A percentile compares a stretch with the other conserved stretches of the same genome.
phyloP scores from a whole-genome alignment of 1,140 invertebrate genomes.

The Hyles vespertilio region DNA sequence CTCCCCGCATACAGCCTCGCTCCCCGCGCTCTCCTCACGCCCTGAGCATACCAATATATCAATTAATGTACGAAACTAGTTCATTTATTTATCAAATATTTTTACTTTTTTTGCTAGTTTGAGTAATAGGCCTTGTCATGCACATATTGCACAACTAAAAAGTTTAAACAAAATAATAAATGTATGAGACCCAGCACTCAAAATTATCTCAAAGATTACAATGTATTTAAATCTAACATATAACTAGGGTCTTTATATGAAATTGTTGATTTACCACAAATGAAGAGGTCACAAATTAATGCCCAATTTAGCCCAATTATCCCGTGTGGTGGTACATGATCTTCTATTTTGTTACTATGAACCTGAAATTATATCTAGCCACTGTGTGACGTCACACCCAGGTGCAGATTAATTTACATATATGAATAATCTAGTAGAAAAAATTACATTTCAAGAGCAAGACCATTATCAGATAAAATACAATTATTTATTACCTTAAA shows the following conservation, averaged over 20 bases:
- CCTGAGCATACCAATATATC: conserved; percentile 71
- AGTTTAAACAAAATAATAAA: background rate
- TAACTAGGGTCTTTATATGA: conserved; percentile 1
- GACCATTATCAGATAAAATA: conserved; percentile 1
- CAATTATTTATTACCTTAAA: conserved; percentile 1
- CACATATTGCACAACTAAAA: background rate
- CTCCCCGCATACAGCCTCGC: conserved; percentile 59
- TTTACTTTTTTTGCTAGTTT: background rate
- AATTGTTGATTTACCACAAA: conserved; percentile 48
- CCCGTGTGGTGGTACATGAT: conserved; percentile 49
- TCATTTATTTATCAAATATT: background rate
- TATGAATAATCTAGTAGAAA: background rate
- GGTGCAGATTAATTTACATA: conserved; percentile 1
- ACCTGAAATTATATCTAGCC: conserved; percentile 62
- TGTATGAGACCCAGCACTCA: conserved; percentile 4
- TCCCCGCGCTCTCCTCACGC: conserved; percentile 59
- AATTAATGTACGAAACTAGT: conserved; percentile 40
- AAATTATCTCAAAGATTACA: background rate
- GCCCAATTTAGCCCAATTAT: conserved; percentile 58
- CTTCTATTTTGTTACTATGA: conserved; percentile 42
- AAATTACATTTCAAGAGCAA: background rate
- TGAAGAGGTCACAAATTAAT: conserved; percentile 48
- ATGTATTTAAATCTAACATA: no score
- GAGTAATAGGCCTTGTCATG: conserved; percentile 1
- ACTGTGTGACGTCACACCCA: conserved; percentile 32